Percentiles rank a stretch among this genome's conserved stretches.
Conservation (phyloP, 2,888 invertebrate genomes). For the Theretra japonica region DNA sequence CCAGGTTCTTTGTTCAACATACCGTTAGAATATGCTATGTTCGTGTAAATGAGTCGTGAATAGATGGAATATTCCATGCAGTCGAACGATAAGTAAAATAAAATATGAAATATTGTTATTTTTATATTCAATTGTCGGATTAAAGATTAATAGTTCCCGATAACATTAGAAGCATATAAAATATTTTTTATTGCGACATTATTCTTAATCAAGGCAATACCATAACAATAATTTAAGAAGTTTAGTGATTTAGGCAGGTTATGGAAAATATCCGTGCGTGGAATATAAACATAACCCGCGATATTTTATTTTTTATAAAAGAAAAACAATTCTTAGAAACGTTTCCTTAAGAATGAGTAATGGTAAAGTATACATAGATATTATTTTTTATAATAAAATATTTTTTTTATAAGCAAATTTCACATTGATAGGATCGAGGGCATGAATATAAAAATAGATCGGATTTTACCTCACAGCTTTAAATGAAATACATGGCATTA, state of each 20-base stretch:
- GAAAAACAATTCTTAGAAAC: too few species aligned
- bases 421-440: too few species aligned
- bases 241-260: too few species aligned
- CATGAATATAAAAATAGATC: neutral
- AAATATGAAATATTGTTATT: neutral
- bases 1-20: neutral
- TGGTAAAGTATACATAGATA: too few species aligned
- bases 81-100: neutral
- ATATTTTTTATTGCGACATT: slow-evolving; percentile 5
- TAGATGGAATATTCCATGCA: neutral
- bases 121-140: neutral
- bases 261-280: too few species aligned
- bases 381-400: too few species aligned
- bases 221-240: neutral
- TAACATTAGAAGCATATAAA: neutral
- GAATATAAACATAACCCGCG: too few species aligned
- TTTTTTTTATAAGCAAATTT: too few species aligned
- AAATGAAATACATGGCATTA: slow-evolving; percentile 6
- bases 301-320: too few species aligned
- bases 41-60: slow-evolving; percentile 7
- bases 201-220: slow-evolving; percentile 1
- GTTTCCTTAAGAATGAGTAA: too few species aligned
- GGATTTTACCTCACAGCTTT: neutral
- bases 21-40: neutral
- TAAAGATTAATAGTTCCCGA: neutral